Evolutionary conservation across 1,140 invertebrate species (phyloP).

Genomic region (Bombus sylvicola): DNA sequence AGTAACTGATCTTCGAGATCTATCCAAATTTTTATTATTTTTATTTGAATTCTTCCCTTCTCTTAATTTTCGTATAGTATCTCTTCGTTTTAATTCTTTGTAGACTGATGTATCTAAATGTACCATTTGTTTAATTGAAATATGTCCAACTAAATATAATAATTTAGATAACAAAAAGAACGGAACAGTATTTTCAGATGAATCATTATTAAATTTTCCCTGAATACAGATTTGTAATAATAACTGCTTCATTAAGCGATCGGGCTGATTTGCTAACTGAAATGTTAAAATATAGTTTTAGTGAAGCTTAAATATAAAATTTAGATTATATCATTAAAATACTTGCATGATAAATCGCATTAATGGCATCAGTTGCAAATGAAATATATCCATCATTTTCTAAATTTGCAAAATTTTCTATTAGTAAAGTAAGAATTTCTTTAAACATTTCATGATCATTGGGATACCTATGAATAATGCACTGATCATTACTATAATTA

Average conservation of each 20-base stretch:
- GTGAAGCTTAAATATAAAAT: conserved; percentile 6
- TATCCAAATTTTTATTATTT: conserved; percentile 1
- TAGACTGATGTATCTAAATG: conserved; percentile 91
- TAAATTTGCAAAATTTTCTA: conserved; percentile 79
- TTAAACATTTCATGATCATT: conserved; percentile 85
- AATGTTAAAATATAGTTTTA: conserved; percentile 36
- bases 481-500: conserved; percentile 29
- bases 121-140: conserved; percentile 89
- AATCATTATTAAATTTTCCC: conserved; percentile 49
- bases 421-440: conserved; percentile 80
- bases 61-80: conserved; percentile 78
- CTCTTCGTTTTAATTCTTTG: conserved; percentile 87
- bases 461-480: conserved; percentile 74
- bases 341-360: conserved; percentile 85
- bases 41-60: conserved; percentile 73
- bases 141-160: conserved; percentile 88
- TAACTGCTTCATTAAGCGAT: conserved; percentile 72
- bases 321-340: background rate
- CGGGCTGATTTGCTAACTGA: conserved; percentile 79
- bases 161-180: conserved; percentile 85
- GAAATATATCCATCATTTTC: conserved; percentile 84
- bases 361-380: conserved; percentile 85
- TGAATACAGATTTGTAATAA: conserved; percentile 61
- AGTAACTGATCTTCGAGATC: conserved; percentile 44
- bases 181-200: conserved; percentile 24